Evolutionary conservation across 2,113 vertebrate species (phyloP).

Genomic region (Zapornia atra): DNA sequence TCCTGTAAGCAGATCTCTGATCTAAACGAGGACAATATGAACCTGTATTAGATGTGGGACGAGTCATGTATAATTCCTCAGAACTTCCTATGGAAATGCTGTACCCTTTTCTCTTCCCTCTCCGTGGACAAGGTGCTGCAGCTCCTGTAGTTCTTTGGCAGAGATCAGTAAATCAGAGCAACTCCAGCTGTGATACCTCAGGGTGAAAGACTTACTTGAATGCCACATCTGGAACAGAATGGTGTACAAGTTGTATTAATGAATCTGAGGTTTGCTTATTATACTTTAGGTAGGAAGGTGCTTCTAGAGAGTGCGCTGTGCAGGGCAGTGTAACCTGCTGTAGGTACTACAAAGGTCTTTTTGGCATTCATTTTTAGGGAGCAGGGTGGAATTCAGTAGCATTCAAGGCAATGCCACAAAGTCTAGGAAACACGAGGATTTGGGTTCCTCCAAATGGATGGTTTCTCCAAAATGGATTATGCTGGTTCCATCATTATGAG

Average conservation of each 20-base stretch:
- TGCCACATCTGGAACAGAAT: not conserved
- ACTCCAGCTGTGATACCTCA: not conserved
- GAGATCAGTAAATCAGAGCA: not conserved
- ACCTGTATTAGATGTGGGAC: slow-evolving; percentile 9
- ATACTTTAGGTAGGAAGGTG: rapidly evolving
- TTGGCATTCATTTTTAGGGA: not conserved
- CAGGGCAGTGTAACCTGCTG: not conserved
- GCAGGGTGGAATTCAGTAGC: not conserved
- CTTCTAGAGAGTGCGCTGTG: not conserved
- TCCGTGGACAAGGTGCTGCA: not conserved
- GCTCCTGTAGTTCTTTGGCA: not conserved
- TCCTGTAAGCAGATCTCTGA: not conserved
- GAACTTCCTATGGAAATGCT: not conserved
- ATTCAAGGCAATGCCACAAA: not conserved
- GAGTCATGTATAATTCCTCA: not conserved
- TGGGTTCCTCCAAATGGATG: not conserved
- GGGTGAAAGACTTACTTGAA: not conserved
- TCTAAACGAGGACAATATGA: slow-evolving; percentile 31
- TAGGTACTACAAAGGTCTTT: not conserved
- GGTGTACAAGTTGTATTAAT: not conserved
- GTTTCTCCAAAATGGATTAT: not conserved
- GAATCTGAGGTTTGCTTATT: not conserved
- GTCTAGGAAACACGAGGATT: not conserved
- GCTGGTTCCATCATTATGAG: not conserved
- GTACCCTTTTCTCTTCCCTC: not conserved